Evolutionary conservation across 2,797 vertebrate species (phyloP), one percentile per base, ranked within the genome.

Genomic region (Sternotherus odoratus): DNA sequence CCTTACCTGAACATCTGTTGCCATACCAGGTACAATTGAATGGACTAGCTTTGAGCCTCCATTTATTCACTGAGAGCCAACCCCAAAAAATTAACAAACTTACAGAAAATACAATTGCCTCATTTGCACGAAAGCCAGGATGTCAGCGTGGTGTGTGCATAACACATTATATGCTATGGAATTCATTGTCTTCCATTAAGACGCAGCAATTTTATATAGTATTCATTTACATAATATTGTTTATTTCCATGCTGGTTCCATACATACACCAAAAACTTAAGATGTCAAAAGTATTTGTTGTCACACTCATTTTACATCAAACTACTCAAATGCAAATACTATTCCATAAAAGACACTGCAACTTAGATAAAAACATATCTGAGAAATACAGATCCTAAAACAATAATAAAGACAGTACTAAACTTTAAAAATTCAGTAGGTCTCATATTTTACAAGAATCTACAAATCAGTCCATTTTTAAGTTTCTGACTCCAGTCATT

Each of bases 181-280:
- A 80, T 91, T 89, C 85, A 77, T 81, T 74, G 79, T 54, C 79
- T 93, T 66, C 39, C 19, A 60, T 94, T 63, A 63, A 63, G 85
- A 96, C 81, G 94, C 88, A 92, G 60, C 66, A 36, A 74, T 13
- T 46, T 96, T 95, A 89, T 87, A 84, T 91, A 95, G 92, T 77
- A 82, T n/a, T 4, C n/a, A 82, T 89, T 94, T 93, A 43, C 88
- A 78, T 86, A 89, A 23, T 11, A 77, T 4, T 77, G 33, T 17
- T 91, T 91, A 79, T 85, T 53, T 89, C 63, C 90, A 87, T 87
- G 79, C 12, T 48, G 72, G 57, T 88, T 86, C 79, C 85, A 90
- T 46, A 46, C 53, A 77, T 85, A 80, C 87, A 96, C 82, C 50
- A 93, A 91, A 93, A 89, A 4, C 36, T 94, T 57, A 12, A 83